Evolutionary conservation across 2,888 invertebrate species (phyloP), one percentile per base, ranked within the genome.

Genomic region (Erebia ligea): DNA sequence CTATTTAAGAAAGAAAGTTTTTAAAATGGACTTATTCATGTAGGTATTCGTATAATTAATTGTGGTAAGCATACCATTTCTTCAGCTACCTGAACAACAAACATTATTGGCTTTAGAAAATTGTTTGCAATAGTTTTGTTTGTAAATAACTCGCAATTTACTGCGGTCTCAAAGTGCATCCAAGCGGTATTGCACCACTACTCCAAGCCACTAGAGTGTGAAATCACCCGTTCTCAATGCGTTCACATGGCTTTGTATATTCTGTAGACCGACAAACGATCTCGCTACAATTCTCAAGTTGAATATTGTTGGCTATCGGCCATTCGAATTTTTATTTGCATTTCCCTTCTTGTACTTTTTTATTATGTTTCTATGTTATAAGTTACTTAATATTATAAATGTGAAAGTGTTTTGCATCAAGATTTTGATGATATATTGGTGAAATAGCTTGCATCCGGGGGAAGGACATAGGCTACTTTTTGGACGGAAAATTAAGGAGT

Each of bases 181-280:
- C 81, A 79, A 80, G 86, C 90, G 86, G 74, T 74, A 76, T 76
- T 56, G 67, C 67, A 78, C 79, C 79, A 81, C 80, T 84, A 77
- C 85, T 82, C 69, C 69, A 76, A 82, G 56, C 84, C 87, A 88
- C 85, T 90, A 84, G 85, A 84, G 82, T 88, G 88, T 90, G 86
- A 88, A 91, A 91, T 91, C 87, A 90, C 84, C 86, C 87, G 84
- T 84, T 83, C 80, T 78, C 76, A 69, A 90, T 84, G 86, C 87
- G 84, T 84, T 83, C 80, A 78, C 76, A 69, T 73, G 68, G 79
- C 76, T 82, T 84, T 84, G 82, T 84, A 67, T n/a, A n/a, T n/a
- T 71, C 61, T 64, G 75, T 76, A 80, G 74, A 82, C 91, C 90
- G 91, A 89, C 90, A 90, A 88, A 86, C 83, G 80, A 77, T 73